Conservation (phyloP, 2,888 invertebrate genomes). For the Charanyca ferruginea region DNA sequence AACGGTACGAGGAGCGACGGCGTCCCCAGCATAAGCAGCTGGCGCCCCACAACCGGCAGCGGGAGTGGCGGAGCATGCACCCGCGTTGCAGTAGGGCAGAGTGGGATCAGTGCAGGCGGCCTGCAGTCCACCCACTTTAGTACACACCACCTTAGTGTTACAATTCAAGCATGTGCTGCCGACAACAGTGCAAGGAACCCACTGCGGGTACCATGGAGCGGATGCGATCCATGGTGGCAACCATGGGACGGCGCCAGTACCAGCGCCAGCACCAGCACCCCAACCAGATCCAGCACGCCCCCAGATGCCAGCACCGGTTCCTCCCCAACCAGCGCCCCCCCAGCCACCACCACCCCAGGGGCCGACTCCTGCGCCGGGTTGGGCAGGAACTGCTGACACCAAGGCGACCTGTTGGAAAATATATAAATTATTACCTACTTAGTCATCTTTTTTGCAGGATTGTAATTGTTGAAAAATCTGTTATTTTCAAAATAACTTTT, state of each 20-base stretch:
- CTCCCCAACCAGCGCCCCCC: slow-evolving; percentile 50
- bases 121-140: slow-evolving; percentile 82
- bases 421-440: slow-evolving; percentile 9
- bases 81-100: slow-evolving; percentile 85
- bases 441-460: background rate
- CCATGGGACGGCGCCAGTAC: slow-evolving; percentile 77
- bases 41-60: slow-evolving; percentile 75
- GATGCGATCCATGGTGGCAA: slow-evolving; percentile 84
- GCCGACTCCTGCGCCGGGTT: slow-evolving; percentile 57
- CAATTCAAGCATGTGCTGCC: slow-evolving; percentile 82
- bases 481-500: background rate
- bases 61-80: slow-evolving; percentile 87
- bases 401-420: slow-evolving; percentile 73
- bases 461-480: background rate
- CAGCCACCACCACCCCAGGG: slow-evolving; percentile 60
- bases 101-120: slow-evolving; percentile 82
- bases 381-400: slow-evolving; percentile 77
- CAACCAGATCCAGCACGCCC: slow-evolving; percentile 48
- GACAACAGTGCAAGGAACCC: slow-evolving; percentile 80
- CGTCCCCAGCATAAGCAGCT: slow-evolving; percentile 39
- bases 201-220: slow-evolving; percentile 84
- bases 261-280: slow-evolving; percentile 63
- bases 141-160: slow-evolving; percentile 82
- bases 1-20: slow-evolving; percentile 19
- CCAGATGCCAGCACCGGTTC: slow-evolving; percentile 57